Base-by-base conservation (phyloP, 2,797 vertebrate genomes). In the Hoplostethus mediterraneus region DNA sequence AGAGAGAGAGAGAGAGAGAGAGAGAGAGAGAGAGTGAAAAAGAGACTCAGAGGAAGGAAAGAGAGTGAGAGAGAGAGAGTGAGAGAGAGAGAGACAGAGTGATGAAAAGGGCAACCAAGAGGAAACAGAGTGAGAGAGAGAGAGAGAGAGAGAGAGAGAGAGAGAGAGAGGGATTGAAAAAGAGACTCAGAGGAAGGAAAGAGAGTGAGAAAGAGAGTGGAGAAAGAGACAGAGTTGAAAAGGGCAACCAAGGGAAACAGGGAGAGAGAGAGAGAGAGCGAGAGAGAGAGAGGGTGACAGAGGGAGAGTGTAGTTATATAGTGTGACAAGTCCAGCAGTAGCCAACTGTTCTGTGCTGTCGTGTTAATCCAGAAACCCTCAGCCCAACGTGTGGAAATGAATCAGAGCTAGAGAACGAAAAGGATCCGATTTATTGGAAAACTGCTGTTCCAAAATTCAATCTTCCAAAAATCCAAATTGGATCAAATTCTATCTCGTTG, bases 311-410 rank as follows among this genome's bases (percentile, higher is more conserved):
- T 16, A 72, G 75, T 80, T 76, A 68, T 77, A 70, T 70, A 72
- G 73, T 86, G 86, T 59, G 67, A 87, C 69, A 84, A 75, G 55
- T 70, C 63, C 73, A 21, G 74, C 53, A 14, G 49, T 28, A 31
- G 73, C 77, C 85, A 81, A 53, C 62, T 40, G 36, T 36, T 40
- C 38, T 7, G 38, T 40, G 8, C 9, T 40, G 38, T 40, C 38
- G 38, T 40, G 6, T 40, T 40, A 7, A 40, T 40, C 38, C 9
- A 40, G 6, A 40, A 40, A 40, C 38, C 38, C 38, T 40, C 38
- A 2, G 38, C 38, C 38, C 38, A 9, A 40, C 7, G 38, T 40
- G 9, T 40, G 38, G 38, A 40, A 40, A 40, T 40, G 10, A 40
- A 33, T 5, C 4, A 40, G 38, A 8, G 7, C 8, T 2, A 11